Base-by-base conservation (phyloP, 2,113 vertebrate species). In the Bostrychus sinensis region DNA sequence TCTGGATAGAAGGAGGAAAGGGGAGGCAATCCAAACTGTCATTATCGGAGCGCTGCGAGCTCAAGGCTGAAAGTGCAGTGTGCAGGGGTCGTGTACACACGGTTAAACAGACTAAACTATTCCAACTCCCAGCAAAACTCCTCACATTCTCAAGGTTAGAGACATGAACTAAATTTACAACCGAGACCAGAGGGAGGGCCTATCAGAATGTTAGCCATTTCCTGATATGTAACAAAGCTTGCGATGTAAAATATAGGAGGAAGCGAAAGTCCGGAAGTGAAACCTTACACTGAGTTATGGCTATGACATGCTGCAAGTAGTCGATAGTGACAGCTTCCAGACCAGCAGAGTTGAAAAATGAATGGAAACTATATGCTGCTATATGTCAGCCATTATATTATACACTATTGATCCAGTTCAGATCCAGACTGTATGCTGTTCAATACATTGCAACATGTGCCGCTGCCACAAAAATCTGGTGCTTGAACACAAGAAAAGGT, bases 1-100 rank as follows among this genome's bases (percentile, higher is more conserved):
- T 89, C 87, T 84, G 84, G 81, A 85, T 63, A 55, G 62, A 68
- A 38, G 62, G 59, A 61, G 55, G 32, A 7, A 62, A 20, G 22
- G 45, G 37, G 23, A 32, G 56, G 68, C 75, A 80, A 84, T 83
- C 70, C 81, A 56, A 60, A 70, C 56, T 56, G 25, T 57, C 17
- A 22, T 55, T 19, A 63, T 39, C 36, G 62, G 36, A 14, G n/a
- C 38, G 34, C 25, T 39, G 61, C 37, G 55, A 50, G 75, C 58
- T 36, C 56, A 26, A 8, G 9, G 32, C 36, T 20, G 32, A 70
- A 53, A 14, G 22, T 7, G 0, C 38, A 4, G 39, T 14, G 42
- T 4, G 2, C 42, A 50, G 34, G 53, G 5, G 12, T 16, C 66
- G 38, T 38, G 20, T 14, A 30, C 9, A 20, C 10, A 51, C 37